Evolutionary conservation across 2,888 invertebrate genomes (phyloP).

Genomic region (Priocnemis perturbator): DNA sequence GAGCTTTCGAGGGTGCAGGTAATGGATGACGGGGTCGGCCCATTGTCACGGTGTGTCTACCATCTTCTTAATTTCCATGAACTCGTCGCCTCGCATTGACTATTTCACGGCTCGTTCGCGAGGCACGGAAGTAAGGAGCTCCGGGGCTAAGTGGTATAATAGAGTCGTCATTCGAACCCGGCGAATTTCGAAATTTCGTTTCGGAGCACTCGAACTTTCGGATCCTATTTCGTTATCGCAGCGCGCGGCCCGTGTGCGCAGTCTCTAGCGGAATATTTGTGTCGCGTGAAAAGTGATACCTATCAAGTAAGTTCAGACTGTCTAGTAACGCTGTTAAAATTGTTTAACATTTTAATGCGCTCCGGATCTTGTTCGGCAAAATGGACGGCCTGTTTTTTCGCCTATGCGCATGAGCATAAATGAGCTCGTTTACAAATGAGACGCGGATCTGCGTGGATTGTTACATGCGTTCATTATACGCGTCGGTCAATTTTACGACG

Average conservation of each 20-base stretch:
- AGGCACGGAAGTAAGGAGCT: too few relatives aligned
- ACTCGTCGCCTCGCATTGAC: background rate
- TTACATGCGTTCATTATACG: constrained; percentile 38
- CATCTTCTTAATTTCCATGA: constrained; percentile 7
- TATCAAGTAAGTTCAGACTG: background rate
- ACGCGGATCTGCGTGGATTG: constrained; percentile 12
- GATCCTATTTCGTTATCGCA: too few relatives aligned
- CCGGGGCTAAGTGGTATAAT: too few relatives aligned
- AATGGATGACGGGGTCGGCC: background rate
- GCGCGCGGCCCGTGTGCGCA: too few relatives aligned
- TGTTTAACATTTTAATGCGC: too few relatives aligned
- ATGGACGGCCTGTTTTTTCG: background rate
- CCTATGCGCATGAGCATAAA: constrained; percentile 23
- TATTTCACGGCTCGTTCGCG: constrained; percentile 2
- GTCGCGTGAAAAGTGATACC: constrained; percentile 4
- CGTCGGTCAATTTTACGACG: constrained; percentile 38
- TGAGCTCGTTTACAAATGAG: constrained; percentile 32
- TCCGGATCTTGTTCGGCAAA: background rate
- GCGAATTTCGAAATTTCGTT: too few relatives aligned
- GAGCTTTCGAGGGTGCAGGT: background rate
- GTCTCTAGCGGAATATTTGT: too few relatives aligned
- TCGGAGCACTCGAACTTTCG: too few relatives aligned
- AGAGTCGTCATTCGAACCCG: too few relatives aligned
- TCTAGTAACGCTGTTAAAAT: too few relatives aligned
- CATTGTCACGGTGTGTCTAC: background rate